Evolutionary conservation across 1,140 invertebrate species (phyloP).

Genomic region (Meloidogyne hapla): DNA sequence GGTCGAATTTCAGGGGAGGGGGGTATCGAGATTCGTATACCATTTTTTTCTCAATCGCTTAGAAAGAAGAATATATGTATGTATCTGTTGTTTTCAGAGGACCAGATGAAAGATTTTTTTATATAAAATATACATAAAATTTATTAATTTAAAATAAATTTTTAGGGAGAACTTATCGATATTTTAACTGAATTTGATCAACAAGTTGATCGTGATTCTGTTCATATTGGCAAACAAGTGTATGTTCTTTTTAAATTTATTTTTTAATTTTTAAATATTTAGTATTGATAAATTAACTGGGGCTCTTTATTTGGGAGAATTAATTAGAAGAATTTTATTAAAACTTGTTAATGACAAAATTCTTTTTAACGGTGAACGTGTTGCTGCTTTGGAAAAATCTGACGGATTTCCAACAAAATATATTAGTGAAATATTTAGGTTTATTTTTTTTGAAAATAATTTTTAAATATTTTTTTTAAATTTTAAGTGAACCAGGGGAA

Average conservation of each 20-base stretch:
- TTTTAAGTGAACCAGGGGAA: slow-evolving; percentile 58
- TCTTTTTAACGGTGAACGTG: slow-evolving; percentile 53
- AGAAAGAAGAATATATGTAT: too few species aligned
- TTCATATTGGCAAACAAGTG: slow-evolving; percentile 62
- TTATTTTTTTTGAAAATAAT: slow-evolving; percentile 21
- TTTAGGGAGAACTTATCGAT: slow-evolving; percentile 55
- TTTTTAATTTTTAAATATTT: slow-evolving; percentile 13
- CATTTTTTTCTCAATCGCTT: too few species aligned
- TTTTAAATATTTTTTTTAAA: neutral
- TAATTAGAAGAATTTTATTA: slow-evolving; percentile 56
- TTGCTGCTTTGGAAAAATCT: slow-evolving; percentile 53
- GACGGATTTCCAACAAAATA: slow-evolving; percentile 63
- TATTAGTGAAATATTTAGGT: slow-evolving; percentile 62
- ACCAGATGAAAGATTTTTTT: too few species aligned
- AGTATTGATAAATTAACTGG: slow-evolving; percentile 64
- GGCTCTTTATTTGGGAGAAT: slow-evolving; percentile 61
- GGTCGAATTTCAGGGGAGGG: too few species aligned
- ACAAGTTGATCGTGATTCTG: slow-evolving; percentile 59
- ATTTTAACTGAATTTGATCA: slow-evolving; percentile 59
- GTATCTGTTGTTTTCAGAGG: too few species aligned
- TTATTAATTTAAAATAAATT: neutral
- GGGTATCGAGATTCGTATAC: too few species aligned
- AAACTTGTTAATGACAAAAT: slow-evolving; percentile 57
- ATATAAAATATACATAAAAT: too few species aligned
- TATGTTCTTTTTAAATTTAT: slow-evolving; percentile 39